Base-by-base conservation (phyloP, 2,888 invertebrate genomes). In the Tinea trinotella region DNA sequence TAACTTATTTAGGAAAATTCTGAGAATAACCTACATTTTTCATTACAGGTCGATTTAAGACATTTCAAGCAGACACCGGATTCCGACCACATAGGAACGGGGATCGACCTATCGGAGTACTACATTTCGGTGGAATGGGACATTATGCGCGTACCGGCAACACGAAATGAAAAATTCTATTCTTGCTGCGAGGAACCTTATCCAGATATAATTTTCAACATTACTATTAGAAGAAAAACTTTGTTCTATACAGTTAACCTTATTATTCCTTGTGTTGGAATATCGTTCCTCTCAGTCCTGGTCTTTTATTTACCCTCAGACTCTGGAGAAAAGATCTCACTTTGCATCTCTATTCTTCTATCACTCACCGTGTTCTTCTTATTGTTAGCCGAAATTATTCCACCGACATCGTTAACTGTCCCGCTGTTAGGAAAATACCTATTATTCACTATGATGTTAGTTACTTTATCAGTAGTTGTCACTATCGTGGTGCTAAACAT, bases 111-210 rank as follows among this genome's bases (percentile, higher is more conserved):
- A 60, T 94, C 95, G 67, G 96, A 97, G 78, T 97, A 96, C 79
- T 96, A 96, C 88, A 95, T 97, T 76, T 97, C 97, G 67, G 98
- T 98, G 57, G 98, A 99, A 86, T 99, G 98, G 99, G 98, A 98
- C 84, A 96, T 96, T 66, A 93, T 98, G 91, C 91, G 93, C 59
- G 96, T 96, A 61, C 96, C 96, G 55, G 96, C 96, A 40, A 92
- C 92, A 59, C 89, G 96, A 63, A 94, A 96, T 75, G 96, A 96
- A 72, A 95, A 95, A 75, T 95, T 94, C 82, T 96, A 98, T 89
- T 95, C 95, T 67, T 98, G 98, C 85, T 98, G 98, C 80, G 95
- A 96, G 76, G 95, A 98, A 78, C 98, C 98, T 57, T 99, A 96
- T 73, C 93, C 95, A 55, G 99, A 99, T 86, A 98, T 99, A 70